Evolutionary conservation across 2,888 invertebrate species (phyloP), one percentile per base, ranked within the genome.

Genomic region (Tinea trinotella): DNA sequence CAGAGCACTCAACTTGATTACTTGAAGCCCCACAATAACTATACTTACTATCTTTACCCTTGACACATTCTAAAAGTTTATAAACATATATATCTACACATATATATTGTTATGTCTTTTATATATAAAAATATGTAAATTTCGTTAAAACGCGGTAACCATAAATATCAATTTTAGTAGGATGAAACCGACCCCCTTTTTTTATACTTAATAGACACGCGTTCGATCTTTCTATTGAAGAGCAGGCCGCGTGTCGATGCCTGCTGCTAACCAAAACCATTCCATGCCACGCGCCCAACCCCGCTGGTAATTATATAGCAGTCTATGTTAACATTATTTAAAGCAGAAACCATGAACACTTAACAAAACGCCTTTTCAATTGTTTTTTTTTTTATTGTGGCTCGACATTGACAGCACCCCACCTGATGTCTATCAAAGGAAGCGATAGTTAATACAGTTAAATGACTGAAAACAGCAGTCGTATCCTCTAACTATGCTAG

Each of bases 1-100:
- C 71, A 76, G 72, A 79, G 83, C 87, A 85, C 81, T 87, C 87
- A 87, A 88, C 81, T 84, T 86, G 81, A 87, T 87, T 87, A 83
- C 10, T 46, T 30, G 7, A 24, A 15, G 54, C 49, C 54, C 34
- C 54, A 49, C 24, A 35, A 9, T 49, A 34, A 7, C 36, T 12
- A 20, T 12, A 13, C 18, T 18, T 40, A 13, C 15, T 20, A 53
- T 40, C 19, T 24, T 7, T 1, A n/a, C 17, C 9, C 24, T 46
- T 64, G 64, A 65, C 58, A 63, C 59, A 59, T 65, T 64, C 12
- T 19, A 65, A 62, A 57, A 57, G 54, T 57, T 62, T 64, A 65
- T 67, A 64, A 60, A 61, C 59, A 62, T 65, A 67, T 64, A 67
- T 68, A n/a, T n/a, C n/a, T n/a, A n/a, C n/a, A n/a, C n/a, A n/a